Percentiles rank a stretch among this genome's conserved stretches.
phyloP scores from a whole-genome alignment of 2,113 vertebrate genomes.

The Erythrocercus mccallii region DNA sequence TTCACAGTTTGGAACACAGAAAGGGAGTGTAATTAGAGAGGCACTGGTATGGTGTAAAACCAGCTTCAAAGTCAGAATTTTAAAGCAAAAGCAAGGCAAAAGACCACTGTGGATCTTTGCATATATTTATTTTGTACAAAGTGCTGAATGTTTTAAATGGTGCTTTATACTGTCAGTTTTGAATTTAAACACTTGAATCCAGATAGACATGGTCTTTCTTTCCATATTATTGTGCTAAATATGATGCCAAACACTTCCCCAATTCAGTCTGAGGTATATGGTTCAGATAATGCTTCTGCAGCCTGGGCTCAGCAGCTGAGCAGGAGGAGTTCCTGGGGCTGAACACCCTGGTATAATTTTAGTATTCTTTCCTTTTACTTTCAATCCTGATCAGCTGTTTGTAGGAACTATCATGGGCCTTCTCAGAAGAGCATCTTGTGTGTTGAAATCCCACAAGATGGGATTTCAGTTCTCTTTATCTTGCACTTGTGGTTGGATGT shows the following conservation, averaged over 20 bases:
- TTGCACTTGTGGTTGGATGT: not conserved
- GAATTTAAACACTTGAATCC: not conserved
- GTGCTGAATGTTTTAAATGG: not conserved
- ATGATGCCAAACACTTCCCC: not conserved
- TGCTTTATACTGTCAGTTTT: not conserved
- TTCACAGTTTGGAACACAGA: not conserved
- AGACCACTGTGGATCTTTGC: not conserved
- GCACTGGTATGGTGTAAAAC: not conserved
- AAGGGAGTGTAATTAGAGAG: not conserved
- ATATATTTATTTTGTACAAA: not conserved
- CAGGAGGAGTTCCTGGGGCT: not conserved
- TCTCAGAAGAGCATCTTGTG: not conserved
- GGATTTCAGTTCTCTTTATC: not conserved
- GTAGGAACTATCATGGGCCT: not conserved
- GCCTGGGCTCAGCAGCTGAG: not conserved
- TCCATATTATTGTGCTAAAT: not conserved
- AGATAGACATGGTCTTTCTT: not conserved
- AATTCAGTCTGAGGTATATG: not conserved
- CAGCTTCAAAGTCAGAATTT: not conserved
- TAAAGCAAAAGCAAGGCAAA: not conserved
- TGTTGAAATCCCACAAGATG: not conserved
- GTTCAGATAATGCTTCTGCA: not conserved
- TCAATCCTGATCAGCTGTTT: not conserved
- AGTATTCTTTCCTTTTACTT: not conserved
- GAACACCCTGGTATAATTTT: fast-evolving